Conservation (phyloP, 2,797 vertebrate species). For the Mormyrops attenuatus region DNA sequence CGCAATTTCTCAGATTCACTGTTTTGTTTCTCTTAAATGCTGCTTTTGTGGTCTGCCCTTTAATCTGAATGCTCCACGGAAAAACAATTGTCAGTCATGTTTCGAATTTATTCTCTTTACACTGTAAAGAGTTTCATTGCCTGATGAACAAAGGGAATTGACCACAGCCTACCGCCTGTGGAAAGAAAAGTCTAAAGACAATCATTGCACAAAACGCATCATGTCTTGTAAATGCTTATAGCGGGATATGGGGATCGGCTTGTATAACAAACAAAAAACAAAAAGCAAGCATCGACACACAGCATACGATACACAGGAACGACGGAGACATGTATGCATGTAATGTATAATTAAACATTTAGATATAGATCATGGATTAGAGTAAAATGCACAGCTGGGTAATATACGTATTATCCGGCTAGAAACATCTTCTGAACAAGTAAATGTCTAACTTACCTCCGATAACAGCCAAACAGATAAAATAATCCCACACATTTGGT, state of each 20-base stretch:
- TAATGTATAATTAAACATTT: background rate
- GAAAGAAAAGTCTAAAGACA: background rate
- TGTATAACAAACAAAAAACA: background rate
- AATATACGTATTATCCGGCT: background rate
- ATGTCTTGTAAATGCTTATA: background rate
- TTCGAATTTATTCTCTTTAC: background rate
- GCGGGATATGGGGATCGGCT: background rate
- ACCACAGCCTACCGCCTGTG: background rate
- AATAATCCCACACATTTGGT: conserved; percentile 15
- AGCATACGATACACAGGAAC: background rate
- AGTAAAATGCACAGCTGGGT: background rate
- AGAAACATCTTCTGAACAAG: background rate
- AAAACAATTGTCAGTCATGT: background rate
- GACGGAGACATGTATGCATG: background rate
- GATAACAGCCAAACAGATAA: conserved; percentile 21
- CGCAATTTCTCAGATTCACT: background rate
- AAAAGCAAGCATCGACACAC: background rate
- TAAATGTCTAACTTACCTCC: conserved; percentile 22
- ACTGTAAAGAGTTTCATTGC: background rate
- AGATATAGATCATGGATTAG: background rate
- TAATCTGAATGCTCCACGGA: background rate
- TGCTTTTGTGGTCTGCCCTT: background rate
- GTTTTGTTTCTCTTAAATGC: background rate
- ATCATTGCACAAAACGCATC: background rate
- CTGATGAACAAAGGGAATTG: background rate